Base-by-base conservation (phyloP, 2,113 vertebrate genomes). In the Cyprinodon variegatus region DNA sequence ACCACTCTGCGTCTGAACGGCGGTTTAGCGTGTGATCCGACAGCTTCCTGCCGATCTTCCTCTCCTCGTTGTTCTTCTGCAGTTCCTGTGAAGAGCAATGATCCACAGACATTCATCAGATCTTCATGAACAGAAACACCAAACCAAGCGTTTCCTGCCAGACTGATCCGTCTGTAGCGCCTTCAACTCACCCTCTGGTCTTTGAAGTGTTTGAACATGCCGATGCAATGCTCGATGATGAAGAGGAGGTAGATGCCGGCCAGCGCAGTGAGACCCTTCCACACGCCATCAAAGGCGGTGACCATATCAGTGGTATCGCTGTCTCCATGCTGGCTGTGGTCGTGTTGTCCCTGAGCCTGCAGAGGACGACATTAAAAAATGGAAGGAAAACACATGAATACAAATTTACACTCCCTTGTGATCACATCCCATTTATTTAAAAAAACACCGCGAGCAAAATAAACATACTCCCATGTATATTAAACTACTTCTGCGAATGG, bases 171-270 rank as follows among this genome's bases (percentile, higher is more conserved):
- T 60, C 61, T 3, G 57, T 61, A n/a, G 17, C 40, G 0, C 0
- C n/a, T 4, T 45, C 3, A 17, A 38, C 85, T 87, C 78, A 98
- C 98, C 95, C 87, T 90, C 76, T 95, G 95, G 68, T 97, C 96
- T 70, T 95, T 97, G 92, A 96, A 97, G 87, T 98, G 96, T 81
- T 98, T 97, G 90, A 97, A 96, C 96, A 99, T 98, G 80, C 96
- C 94, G 39, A 99, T 94, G 68, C 97, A 98, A 74, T 99, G 97
- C 69, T 99, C 98, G 2, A 99, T 96, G 92, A 99, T 98, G 90
- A 99, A 99, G 37, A 99, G 94, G 40, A 99, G 92, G 88, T 99
- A 99, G 92, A 99, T 96, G 83, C 98, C 98, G 15, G 95, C 95
- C 6, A 99, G 91, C 0, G 98, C 98, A 0, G 97, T 95, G 22